A percentile compares a stretch with the other conserved stretches of the same genome.
Evolutionary conservation across 1,140 invertebrate species (phyloP).

Genomic region (Prorops nasuta): DNA sequence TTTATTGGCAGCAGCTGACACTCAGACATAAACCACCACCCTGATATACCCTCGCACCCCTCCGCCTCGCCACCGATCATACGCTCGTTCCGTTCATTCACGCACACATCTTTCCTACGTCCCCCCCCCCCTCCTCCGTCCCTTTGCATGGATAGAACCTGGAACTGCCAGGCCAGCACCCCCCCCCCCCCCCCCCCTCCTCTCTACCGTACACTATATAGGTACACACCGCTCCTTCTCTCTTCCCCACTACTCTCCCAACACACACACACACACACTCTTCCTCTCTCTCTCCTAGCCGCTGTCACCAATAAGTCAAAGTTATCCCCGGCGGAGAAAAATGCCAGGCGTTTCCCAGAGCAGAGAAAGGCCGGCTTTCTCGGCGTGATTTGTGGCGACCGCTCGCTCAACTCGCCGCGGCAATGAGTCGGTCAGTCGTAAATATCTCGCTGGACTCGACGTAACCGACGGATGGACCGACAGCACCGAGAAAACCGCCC

Average conservation of each 20-base stretch:
- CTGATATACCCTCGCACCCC: conserved; percentile 18
- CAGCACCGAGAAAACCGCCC: conserved; percentile 12
- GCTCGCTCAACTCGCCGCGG: conserved; percentile 54
- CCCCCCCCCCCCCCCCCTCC: conserved; percentile 1
- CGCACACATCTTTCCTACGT: conserved; percentile 5
- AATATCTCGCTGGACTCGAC: conserved; percentile 44
- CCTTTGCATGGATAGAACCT: background rate
- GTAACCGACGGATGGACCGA: conserved; percentile 34
- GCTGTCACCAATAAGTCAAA: conserved; percentile 57
- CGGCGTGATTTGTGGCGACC: conserved; percentile 54
- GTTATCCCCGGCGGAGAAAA: conserved; percentile 53
- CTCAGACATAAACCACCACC: conserved; percentile 31
- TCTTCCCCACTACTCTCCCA: conserved; percentile 11
- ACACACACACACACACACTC: conserved; percentile 9
- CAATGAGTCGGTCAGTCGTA: conserved; percentile 58
- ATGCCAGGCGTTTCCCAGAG: conserved; percentile 55
- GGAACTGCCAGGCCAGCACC: background rate
- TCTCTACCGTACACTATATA: too few relatives aligned
- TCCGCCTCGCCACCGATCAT: background rate
- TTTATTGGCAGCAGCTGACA: conserved; percentile 47
- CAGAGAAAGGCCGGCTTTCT: conserved; percentile 55
- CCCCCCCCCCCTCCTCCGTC: background rate
- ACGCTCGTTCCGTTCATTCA: too few relatives aligned
- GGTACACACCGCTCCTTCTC: conserved; percentile 3
- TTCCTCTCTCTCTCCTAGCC: conserved; percentile 26